Conservation (phyloP, 2,888 invertebrate species). For the Dasysyrphus tricinctus region DNA sequence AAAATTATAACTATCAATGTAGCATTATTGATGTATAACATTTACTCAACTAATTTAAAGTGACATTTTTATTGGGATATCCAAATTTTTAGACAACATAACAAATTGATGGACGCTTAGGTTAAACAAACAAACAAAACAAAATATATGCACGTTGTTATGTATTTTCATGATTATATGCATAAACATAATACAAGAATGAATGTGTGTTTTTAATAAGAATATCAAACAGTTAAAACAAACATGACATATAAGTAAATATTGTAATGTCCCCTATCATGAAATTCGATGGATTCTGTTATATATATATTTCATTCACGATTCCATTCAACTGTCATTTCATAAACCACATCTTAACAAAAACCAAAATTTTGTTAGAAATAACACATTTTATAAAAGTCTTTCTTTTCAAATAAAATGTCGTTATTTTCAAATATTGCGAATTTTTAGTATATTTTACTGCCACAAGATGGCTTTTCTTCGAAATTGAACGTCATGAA, state of each 20-base stretch:
- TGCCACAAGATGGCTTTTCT: no score
- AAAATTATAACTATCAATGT: constrained; percentile 33
- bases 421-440: no score
- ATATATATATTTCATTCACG: background rate
- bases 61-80: constrained; percentile 68
- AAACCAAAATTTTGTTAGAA: no score
- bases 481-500: no score
- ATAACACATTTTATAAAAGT: no score
- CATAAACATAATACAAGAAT: constrained; percentile 36
- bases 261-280: background rate
- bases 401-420: no score
- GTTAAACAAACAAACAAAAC: constrained; percentile 43
- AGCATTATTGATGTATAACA: constrained; percentile 41
- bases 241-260: background rate
- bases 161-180: constrained; percentile 33
- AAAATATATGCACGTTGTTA: constrained; percentile 41
- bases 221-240: background rate
- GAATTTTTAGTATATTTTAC: no score
- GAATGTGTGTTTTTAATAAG: constrained; percentile 16
- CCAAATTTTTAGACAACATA: constrained; percentile 60
- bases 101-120: constrained; percentile 69
- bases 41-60: constrained; percentile 35
- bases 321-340: background rate
- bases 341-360: no score
- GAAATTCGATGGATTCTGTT: background rate